Evolutionary conservation across 2,113 vertebrate genomes (phyloP), one percentile per base, ranked within the genome.

Genomic region (Cyprinodon tularosa): DNA sequence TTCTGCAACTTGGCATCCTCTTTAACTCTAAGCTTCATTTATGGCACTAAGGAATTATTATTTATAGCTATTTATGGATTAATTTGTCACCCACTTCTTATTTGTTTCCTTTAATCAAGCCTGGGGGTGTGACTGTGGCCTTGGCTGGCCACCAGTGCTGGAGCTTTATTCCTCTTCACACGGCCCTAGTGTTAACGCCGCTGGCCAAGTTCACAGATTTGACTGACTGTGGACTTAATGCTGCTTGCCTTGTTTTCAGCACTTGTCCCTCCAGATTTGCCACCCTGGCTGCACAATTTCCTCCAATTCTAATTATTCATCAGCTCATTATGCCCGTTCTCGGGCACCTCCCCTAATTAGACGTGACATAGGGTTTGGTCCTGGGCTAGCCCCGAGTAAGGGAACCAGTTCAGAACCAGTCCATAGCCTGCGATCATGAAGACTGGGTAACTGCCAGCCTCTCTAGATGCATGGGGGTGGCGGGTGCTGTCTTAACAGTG

Each of bases 201-300:
- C 92, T 88, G 95, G 95, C 91, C 89, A 83, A 86, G 72, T 94
- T 95, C 90, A 92, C 93, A 94, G 94, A 57, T 94, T 95, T 97
- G 96, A 97, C 95, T 96, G 96, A 97, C 96, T 96, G 93, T 89
- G 82, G 94, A 93, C 94, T 95, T 96, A 97, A 97, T 96, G 94
- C 93, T 93, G 91, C 94, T 90, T 96, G 96, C 95, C 96, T 96
- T 90, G 93, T 95, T 96, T 96, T 95, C 96, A 96, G 95, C 95
- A 95, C 95, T 96, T 97, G 96, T 96, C 96, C 96, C 93, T 96
- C 95, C 94, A 96, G 93, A 98, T 97, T 97, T 97, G 95, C 94
- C 93, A 91, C 93, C 93, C 91, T 88, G 92, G 90, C 93, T 95
- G 94, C 94, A 95, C 94, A 95, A 94, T 94, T 94, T 94, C 89